A percentile compares a stretch with the other conserved stretches of the same genome.
Evolutionary conservation across 1,140 invertebrate species (phyloP).

Genomic region (Branchinecta lindahli): DNA sequence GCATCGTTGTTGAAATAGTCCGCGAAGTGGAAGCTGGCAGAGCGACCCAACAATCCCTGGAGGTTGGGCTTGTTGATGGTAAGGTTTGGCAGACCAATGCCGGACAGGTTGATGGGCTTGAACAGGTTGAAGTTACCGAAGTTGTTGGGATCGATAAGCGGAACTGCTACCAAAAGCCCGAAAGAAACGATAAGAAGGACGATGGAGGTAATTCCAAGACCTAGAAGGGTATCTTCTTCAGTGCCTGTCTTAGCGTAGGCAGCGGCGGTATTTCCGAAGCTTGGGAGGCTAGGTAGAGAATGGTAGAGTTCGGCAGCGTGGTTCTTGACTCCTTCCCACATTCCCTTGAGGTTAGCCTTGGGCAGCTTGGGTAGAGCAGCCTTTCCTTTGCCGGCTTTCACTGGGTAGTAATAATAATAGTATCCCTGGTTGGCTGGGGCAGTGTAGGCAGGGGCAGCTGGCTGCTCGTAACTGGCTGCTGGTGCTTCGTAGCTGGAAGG

Average conservation of each 20-base stretch:
- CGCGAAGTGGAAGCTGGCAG: not conserved
- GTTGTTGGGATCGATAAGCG: not conserved
- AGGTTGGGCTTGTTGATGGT: not conserved
- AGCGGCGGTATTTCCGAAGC: not conserved
- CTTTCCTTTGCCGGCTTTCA: slow-evolving; percentile 18
- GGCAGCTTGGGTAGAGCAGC: slow-evolving; percentile 17
- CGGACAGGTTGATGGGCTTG: not conserved
- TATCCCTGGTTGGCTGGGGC: slow-evolving; percentile 19
- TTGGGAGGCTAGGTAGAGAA: not conserved
- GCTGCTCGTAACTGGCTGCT: slow-evolving; percentile 10
- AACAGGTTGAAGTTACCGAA: not conserved
- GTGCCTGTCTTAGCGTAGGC: not conserved
- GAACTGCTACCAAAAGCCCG: not conserved
- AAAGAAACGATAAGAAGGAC: not conserved
- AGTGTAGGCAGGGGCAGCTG: slow-evolving; percentile 16
- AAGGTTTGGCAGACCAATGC: not conserved
- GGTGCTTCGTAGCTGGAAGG: slow-evolving; percentile 16
- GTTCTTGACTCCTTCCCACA: not conserved
- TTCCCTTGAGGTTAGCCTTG: slow-evolving; percentile 6
- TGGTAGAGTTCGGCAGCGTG: not conserved
- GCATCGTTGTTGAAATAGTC: not conserved
- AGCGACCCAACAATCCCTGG: not conserved
- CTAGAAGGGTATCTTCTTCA: not conserved
- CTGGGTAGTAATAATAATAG: slow-evolving; percentile 22
- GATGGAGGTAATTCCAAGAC: not conserved